Conservation (phyloP, 2,888 invertebrate species). For the Lycaena phlaeas region DNA sequence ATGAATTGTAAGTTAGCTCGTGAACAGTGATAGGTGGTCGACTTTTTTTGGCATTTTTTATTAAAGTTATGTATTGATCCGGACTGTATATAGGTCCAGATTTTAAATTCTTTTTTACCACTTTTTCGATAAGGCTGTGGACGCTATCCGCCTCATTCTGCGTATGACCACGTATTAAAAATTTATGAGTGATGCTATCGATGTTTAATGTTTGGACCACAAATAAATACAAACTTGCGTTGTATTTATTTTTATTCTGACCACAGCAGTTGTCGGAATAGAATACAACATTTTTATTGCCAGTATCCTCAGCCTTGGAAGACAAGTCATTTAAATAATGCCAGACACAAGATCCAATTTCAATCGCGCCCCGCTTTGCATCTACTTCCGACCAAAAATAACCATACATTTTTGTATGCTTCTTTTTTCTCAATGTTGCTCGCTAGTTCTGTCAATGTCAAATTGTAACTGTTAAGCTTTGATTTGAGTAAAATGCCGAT, state of each 20-base stretch:
- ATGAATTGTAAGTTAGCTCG: no score
- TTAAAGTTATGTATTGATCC: no score
- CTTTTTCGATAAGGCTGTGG: no score
- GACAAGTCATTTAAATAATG: slow-evolving; percentile 12
- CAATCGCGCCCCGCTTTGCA: slow-evolving; percentile 19
- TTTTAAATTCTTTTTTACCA: no score
- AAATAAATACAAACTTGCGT: neutral
- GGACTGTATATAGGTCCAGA: no score
- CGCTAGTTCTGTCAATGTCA: slow-evolving; percentile 9
- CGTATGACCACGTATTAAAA: slow-evolving; percentile 25
- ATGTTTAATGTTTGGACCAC: slow-evolving; percentile 3
- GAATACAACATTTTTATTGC: slow-evolving; percentile 9
- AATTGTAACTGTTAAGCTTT: slow-evolving; percentile 17
- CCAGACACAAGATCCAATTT: slow-evolving; percentile 19
- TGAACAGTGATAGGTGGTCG: no score
- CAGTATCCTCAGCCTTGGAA: neutral
- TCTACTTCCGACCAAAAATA: slow-evolving; percentile 21
- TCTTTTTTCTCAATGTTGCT: neutral
- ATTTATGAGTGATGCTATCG: slow-evolving; percentile 24
- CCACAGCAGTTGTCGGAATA: slow-evolving; percentile 14
- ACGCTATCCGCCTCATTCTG: slow-evolving; percentile 26
- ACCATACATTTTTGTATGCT: slow-evolving; percentile 13
- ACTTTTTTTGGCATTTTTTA: no score
- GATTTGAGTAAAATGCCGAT: slow-evolving; percentile 19
- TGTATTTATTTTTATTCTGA: slow-evolving; percentile 15